Base-by-base conservation (phyloP, 2,113 vertebrate species). In the Gila orcuttii region DNA sequence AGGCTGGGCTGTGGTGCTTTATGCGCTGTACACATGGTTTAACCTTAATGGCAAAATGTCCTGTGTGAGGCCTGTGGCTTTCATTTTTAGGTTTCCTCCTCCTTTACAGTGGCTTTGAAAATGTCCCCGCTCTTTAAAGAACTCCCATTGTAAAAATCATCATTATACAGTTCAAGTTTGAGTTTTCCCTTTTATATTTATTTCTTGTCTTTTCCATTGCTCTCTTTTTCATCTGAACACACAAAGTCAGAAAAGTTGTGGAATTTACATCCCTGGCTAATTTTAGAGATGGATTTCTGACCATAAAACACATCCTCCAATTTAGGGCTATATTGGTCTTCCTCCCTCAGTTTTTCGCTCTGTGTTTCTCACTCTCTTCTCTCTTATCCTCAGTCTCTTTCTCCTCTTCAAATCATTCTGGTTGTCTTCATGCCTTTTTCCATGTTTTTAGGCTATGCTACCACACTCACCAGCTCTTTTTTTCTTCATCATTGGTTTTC, bases 301-400 rank as follows among this genome's bases (percentile, higher is more conserved):
- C 94, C 94, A 94, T 93, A 94, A 94, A 93, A 94, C 94, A 95
- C 93, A 95, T 93, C 91, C 94, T 94, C 91, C 93, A 93, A 93
- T 94, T 94, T 95, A 88, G 91, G 91, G 90, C 95, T 95, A 94
- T 94, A 95, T 93, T 90, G 90, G 94, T 94, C 92, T 74, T 87
- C 89, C 85, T 93, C 89, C 83, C 78, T 93, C 92, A 90, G 90
- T 91, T 87, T 87, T 86, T 88, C 86, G 88, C 42, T 55, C 36
- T 84, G 89, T 90, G 86, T 79, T 82, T 90, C 87, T 88, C 82
- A 28, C 74, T 86, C 81, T 80, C 86, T 86, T 52, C 60, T 68
- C 31, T 10, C 66, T 69, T 21, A 21, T 69, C 17, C 66, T 69
- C 31, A 33, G 31, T 50, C 50, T 39, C 21, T 28, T 33, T 82